Evolutionary conservation across 37 sponge, comb jelly and placozoan species (phyloP).

Genomic region (Aphrocallistes beatrix): DNA sequence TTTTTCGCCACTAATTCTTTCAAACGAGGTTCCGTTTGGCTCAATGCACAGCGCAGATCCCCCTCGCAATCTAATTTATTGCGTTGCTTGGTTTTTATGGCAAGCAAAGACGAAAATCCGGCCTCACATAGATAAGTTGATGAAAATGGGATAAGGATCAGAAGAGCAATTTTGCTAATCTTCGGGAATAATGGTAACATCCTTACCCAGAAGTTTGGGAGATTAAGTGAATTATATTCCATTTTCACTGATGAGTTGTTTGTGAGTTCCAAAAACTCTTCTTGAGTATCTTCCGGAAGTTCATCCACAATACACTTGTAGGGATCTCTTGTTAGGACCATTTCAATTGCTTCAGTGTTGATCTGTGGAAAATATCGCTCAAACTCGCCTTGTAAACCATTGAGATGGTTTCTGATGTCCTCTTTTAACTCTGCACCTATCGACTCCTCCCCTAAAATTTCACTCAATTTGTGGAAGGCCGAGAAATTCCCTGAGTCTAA

Average conservation of each 20-base stretch:
- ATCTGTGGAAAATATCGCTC: not conserved
- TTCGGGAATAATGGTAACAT: conserved; percentile 5
- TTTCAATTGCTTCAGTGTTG: not conserved
- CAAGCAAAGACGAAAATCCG: not conserved
- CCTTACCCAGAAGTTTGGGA: conserved; percentile 8
- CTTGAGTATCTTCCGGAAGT: not conserved
- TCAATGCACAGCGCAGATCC: not conserved
- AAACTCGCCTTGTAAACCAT: not conserved
- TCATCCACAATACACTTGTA: not conserved
- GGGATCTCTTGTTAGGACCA: not conserved
- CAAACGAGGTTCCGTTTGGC: not conserved
- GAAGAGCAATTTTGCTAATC: conserved; percentile 16
- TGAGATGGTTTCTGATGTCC: conserved; percentile 13
- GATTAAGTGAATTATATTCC: conserved; percentile 6
- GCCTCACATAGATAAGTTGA: conserved; percentile 19
- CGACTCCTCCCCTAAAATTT: not conserved
- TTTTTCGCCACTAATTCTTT: conserved; percentile 11
- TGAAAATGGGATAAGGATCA: no score
- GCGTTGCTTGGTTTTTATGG: not conserved
- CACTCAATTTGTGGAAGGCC: conserved; percentile 13
- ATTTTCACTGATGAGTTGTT: conserved; percentile 18
- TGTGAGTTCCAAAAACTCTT: conserved; percentile 16
- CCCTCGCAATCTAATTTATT: not conserved
- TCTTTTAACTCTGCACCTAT: not conserved
- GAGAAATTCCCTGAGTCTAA: conserved; percentile 13